Percentiles rank a stretch among this genome's conserved stretches.
Conservation (phyloP, 2,797 vertebrate species). For the Myotis daubentonii region DNA sequence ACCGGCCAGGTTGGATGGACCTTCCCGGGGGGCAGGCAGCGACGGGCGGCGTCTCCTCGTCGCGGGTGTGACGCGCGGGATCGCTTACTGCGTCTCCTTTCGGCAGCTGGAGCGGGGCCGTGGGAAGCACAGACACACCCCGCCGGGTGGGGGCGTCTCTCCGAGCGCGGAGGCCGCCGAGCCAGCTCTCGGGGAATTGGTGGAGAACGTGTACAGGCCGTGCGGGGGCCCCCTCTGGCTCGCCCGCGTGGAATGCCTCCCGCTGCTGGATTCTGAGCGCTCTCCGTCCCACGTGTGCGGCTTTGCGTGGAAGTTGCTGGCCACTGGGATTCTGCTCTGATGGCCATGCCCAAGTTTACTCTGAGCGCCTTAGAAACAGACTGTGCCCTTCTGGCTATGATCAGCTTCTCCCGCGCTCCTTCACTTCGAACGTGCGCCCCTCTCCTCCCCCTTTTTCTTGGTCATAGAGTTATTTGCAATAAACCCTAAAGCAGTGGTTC, state of each 20-base stretch:
- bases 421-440: not conserved
- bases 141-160: not conserved
- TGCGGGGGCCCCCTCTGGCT: not conserved
- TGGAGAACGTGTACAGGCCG: not conserved
- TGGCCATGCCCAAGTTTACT: not conserved
- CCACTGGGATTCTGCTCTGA: not conserved
- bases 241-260: not conserved
- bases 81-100: fast-evolving
- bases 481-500: not conserved
- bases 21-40: fast-evolving
- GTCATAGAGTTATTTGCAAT: not conserved
- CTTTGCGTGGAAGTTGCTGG: not conserved
- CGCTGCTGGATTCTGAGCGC: not conserved
- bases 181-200: not conserved
- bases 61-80: fast-evolving
- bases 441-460: not conserved
- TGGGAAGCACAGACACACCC: not conserved
- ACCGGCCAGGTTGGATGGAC: fast-evolving
- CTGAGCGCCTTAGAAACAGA: not conserved
- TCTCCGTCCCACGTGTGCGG: not conserved
- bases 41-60: fast-evolving
- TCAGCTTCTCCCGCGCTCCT: too few species aligned
- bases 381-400: not conserved
- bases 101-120: not conserved
- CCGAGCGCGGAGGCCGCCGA: not conserved